Base-by-base conservation (phyloP, 2,797 vertebrate species). In the Channa striata region DNA sequence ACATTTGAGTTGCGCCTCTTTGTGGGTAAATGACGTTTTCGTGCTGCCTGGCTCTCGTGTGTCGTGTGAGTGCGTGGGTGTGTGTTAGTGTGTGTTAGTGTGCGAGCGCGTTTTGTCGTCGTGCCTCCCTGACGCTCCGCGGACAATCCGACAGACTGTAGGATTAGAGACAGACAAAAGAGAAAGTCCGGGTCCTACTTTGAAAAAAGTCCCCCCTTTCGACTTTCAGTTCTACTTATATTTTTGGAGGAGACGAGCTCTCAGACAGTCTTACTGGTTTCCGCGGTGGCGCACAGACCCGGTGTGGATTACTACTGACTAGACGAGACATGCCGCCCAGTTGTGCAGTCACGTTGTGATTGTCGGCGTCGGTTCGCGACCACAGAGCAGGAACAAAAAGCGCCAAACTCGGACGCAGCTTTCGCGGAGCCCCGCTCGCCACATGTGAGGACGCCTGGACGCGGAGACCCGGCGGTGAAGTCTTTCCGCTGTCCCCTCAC, bases 261-360 rank as follows among this genome's bases (percentile, higher is more conserved):
- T 58, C 20, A 5, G 13, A 17, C 5, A 11, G 36, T 42, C 49
- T 66, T 16, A 25, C 20, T 39, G 20, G 34, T 76, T 84, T 85
- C 62, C 39, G 52, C 49, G 44, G 46, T 23, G 43, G 47, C 56
- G 54, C 71, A 39, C 67, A 44, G 52, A 73, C 61, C 4, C 64
- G 82, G 58, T 47, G 92, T 93, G 92, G 89, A 92, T 80, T 81
- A 83, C 67, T 70, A 44, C 13, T 59, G 72, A 74, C 79, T 33
- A 80, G 82, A 78, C 80, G 30, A 77, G 77, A 76, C 81, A 72
- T 76, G 69, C 66, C 56, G 82, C 44, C 74, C 53, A 30, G 70
- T 70, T 60, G 59, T 74, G 44, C 37, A 4, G 47, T 30, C 66
- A 91, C 91, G 49, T 92, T 91, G 63, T 91, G 87, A 91, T 78